A percentile compares a stretch with the other conserved stretches of the same genome.
phyloP scores from a whole-genome alignment of 2,797 vertebrate species.

The Acridotheres tristis region DNA sequence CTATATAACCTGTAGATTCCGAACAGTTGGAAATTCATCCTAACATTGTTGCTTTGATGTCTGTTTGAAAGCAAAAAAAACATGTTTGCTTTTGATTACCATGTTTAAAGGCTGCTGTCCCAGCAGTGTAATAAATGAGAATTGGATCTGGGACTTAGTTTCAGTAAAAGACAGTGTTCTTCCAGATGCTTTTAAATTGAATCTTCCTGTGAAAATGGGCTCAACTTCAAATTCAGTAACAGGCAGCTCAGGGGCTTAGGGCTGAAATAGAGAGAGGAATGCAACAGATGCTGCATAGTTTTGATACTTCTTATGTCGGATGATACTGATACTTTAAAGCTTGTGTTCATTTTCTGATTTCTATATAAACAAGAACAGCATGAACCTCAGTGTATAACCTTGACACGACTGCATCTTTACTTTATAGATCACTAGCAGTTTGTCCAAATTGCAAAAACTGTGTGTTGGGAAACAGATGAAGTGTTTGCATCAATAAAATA shows the following conservation, averaged over 20 bases:
- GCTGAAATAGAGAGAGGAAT: slow-evolving; percentile 20
- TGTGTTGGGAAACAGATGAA: not conserved
- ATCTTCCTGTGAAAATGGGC: slow-evolving; percentile 25
- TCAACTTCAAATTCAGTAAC: not conserved
- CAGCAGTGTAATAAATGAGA: slow-evolving; percentile 5
- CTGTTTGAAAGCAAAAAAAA: not conserved
- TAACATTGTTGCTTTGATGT: not conserved
- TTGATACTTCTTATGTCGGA: not conserved
- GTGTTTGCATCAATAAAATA: not conserved
- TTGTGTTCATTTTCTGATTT: slow-evolving; percentile 6
- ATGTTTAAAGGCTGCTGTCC: not conserved
- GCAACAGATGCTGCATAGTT: not conserved
- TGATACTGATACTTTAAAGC: not conserved
- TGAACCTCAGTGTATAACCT: slow-evolving; percentile 21
- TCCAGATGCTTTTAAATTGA: slow-evolving; percentile 37
- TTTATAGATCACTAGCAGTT: not conserved
- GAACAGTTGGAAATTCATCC: slow-evolving; percentile 1
- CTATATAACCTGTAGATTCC: not conserved
- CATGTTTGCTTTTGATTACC: not conserved
- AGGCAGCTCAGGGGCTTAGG: not conserved
- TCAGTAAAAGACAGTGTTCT: not conserved
- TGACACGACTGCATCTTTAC: not conserved
- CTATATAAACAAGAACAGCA: slow-evolving; percentile 13
- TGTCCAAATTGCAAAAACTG: slow-evolving; percentile 13
- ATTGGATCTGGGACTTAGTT: not conserved